Evolutionary conservation across 1,140 invertebrate species (phyloP).

Genomic region (Mizuhopecten yessoensis): DNA sequence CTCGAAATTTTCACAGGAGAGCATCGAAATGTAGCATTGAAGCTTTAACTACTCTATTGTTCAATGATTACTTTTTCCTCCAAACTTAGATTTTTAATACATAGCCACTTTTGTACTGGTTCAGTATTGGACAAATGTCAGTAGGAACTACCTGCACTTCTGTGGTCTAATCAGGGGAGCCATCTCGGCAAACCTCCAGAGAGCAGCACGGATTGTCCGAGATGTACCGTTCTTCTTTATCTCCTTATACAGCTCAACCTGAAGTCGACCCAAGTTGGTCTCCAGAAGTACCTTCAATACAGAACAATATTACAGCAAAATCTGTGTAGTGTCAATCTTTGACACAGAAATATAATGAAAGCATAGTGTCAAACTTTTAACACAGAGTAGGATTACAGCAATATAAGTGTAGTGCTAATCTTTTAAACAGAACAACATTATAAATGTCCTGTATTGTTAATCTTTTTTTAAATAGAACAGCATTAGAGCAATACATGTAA

Average conservation of each 20-base stretch:
- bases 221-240: conserved; percentile 90
- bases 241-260: conserved; percentile 92
- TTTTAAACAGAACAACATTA: too few species aligned
- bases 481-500: too few species aligned
- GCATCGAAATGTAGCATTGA: neutral
- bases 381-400: too few species aligned
- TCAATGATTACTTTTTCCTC: neutral
- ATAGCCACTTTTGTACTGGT: too few species aligned
- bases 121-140: neutral
- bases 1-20: neutral
- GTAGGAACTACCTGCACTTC: conserved; percentile 85
- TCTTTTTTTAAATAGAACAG: too few species aligned
- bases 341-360: too few species aligned
- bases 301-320: neutral
- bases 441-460: too few species aligned
- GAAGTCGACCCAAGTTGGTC: conserved; percentile 88
- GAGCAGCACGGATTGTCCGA: conserved; percentile 88
- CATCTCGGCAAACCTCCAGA: conserved; percentile 90
- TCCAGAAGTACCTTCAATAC: conserved; percentile 86
- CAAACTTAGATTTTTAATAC: neutral
- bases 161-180: conserved; percentile 87
- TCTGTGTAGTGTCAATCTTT: too few species aligned
- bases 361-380: too few species aligned
- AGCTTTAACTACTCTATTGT: neutral
- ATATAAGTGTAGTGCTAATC: too few species aligned